Conservation (phyloP, 2,888 invertebrate genomes). For the Mythimna pallens region DNA sequence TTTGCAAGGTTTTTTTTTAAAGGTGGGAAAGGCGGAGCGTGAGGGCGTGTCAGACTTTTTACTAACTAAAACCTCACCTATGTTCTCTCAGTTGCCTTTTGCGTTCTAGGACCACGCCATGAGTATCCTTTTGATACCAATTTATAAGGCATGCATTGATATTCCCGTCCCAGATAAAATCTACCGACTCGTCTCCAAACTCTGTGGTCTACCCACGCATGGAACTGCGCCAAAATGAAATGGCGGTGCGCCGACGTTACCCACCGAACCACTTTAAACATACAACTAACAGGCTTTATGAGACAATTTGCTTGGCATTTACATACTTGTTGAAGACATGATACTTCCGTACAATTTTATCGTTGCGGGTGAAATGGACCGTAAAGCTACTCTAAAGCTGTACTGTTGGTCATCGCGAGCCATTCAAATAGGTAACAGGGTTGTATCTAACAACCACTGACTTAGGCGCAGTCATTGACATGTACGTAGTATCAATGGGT, state of each 20-base stretch:
- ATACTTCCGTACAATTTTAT: constrained; percentile 46
- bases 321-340: constrained; percentile 63
- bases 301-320: constrained; percentile 62
- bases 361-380: constrained; percentile 33
- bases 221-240: constrained; percentile 66
- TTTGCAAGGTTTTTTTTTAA: too few relatives aligned
- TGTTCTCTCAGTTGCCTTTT: too few relatives aligned
- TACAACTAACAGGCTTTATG: constrained; percentile 62
- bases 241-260: constrained; percentile 60
- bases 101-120: too few relatives aligned
- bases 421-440: not conserved
- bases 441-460: not conserved
- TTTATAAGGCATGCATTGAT: too few relatives aligned
- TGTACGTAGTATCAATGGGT: not conserved
- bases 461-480: too few relatives aligned
- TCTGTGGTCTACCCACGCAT: constrained; percentile 49
- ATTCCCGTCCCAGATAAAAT: too few relatives aligned
- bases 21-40: too few relatives aligned
- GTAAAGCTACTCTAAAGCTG: not conserved
- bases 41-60: too few relatives aligned
- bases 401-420: not conserved
- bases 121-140: too few relatives aligned
- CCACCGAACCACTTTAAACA: constrained; percentile 61
- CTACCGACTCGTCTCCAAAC: not conserved
- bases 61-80: too few relatives aligned